Base-by-base conservation (phyloP, 2,797 vertebrate species). In the Pelodytes ibericus region DNA sequence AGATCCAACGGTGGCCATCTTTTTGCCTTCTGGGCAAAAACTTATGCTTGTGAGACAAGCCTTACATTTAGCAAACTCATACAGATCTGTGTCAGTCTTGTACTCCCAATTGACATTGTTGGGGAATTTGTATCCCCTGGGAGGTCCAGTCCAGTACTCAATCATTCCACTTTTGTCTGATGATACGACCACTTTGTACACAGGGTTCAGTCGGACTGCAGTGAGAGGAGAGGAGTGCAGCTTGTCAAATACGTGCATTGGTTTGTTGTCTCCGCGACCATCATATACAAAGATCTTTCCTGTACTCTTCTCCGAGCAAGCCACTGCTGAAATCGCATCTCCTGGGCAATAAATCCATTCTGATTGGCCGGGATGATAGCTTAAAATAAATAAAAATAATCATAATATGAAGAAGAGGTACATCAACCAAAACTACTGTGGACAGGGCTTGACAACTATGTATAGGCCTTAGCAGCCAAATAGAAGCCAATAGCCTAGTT, bases 311-410 rank as follows among this genome's bases (percentile, higher is more conserved):
- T 99, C 96, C 0, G 96, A 98, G 73, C 95, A 96, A 80, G 96
- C 98, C 85, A 99, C 95, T 1, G 96, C 94, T 79, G 91, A 97
- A 81, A 99, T 97, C 78, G 98, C 95, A 81, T 99, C 97, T 1
- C 96, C 96, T 0, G 98, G 96, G 81, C 97, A 99, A 85, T 98
- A 99, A 57, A 99, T 93, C 98, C 98, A 99, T 70, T 99, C 96
- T 75, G 94, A 94, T 0, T 97, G 96, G 57, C 97, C 97, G 4
- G 98, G 98, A 22, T 95, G 91, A 79, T 94, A 99, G 27, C 97
- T 99, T 66, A 58, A 88, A 72, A 0, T 69, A 53, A 31, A 67
- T 69, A 80, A 74, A 59, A 24, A 8, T 20, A 30, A 10, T 13
- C 25, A 58, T 27, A 56, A 41, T 41, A 57, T n/a, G 3, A 25